Conservation (phyloP, 2,113 vertebrate species). For the Calidris pygmaea region DNA sequence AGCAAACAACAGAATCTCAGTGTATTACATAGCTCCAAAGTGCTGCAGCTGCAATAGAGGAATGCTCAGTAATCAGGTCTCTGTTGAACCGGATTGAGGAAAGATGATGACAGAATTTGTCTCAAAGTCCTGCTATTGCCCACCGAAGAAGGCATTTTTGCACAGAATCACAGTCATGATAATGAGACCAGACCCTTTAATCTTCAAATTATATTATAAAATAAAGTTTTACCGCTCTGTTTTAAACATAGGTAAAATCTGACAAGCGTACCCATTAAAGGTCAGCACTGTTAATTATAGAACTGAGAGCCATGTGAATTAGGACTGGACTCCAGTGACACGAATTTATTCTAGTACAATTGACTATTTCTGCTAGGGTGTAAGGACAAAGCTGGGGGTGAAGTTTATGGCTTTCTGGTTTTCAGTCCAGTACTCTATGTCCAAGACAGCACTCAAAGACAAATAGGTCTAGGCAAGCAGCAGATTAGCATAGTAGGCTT, state of each 20-base stretch:
- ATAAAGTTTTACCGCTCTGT: not conserved
- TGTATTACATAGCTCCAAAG: not conserved
- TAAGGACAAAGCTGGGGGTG: not conserved
- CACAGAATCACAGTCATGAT: not conserved
- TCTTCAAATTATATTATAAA: not conserved
- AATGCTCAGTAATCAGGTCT: not conserved
- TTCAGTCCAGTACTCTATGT: not conserved
- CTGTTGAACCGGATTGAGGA: not conserved
- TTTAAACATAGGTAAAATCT: not conserved
- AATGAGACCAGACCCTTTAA: not conserved
- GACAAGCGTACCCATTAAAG: not conserved
- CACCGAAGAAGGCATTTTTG: not conserved
- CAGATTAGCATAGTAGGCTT: not conserved
- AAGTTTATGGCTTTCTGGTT: not conserved
- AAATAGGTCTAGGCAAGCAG: not conserved
- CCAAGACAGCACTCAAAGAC: not conserved
- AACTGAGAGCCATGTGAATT: not conserved
- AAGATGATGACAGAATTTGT: not conserved
- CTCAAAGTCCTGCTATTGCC: not conserved
- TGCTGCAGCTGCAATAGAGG: not conserved
- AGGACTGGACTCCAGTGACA: accelerated
- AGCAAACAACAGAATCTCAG: not conserved
- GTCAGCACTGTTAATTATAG: not conserved
- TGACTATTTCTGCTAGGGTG: not conserved
- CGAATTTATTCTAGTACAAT: not conserved